Evolutionary conservation across 2,797 vertebrate species (phyloP).

Genomic region (Sebastes elongatus): DNA sequence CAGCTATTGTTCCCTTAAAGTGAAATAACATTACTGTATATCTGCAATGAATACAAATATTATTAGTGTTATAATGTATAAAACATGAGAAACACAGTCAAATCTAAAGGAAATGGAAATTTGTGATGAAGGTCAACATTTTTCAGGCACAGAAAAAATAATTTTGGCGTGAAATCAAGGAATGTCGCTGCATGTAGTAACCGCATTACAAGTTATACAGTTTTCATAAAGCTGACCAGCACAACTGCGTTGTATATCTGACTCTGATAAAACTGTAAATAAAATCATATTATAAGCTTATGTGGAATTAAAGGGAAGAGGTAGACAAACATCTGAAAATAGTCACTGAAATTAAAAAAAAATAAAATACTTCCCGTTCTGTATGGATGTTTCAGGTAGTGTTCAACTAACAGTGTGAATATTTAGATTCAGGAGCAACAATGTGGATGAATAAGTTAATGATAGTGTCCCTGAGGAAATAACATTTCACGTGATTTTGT

Average conservation of each 20-base stretch:
- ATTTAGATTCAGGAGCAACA: not conserved
- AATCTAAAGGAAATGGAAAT: not conserved
- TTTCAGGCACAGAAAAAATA: not conserved
- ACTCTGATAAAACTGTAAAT: not conserved
- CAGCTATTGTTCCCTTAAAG: constrained; percentile 12
- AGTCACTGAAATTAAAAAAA: not conserved
- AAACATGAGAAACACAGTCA: not conserved
- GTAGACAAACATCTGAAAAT: constrained; percentile 16
- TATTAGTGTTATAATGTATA: not conserved
- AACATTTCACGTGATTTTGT: constrained; percentile 29
- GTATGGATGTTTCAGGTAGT: not conserved
- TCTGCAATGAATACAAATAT: not conserved
- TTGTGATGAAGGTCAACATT: not conserved
- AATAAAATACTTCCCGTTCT: not conserved
- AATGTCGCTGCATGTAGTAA: not conserved
- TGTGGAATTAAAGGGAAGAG: constrained; percentile 3
- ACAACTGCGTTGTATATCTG: not conserved
- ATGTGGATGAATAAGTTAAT: not conserved
- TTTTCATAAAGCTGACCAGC: not conserved
- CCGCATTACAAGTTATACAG: not conserved
- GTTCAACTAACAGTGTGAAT: not conserved
- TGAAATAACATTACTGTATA: not conserved
- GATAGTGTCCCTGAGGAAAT: constrained; percentile 43
- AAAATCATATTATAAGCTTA: not conserved
- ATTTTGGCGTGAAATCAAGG: not conserved